A percentile compares a stretch with the other conserved stretches of the same genome.
phyloP scores from a whole-genome alignment of 2,113 vertebrate species.

The Oplegnathus fasciatus region DNA sequence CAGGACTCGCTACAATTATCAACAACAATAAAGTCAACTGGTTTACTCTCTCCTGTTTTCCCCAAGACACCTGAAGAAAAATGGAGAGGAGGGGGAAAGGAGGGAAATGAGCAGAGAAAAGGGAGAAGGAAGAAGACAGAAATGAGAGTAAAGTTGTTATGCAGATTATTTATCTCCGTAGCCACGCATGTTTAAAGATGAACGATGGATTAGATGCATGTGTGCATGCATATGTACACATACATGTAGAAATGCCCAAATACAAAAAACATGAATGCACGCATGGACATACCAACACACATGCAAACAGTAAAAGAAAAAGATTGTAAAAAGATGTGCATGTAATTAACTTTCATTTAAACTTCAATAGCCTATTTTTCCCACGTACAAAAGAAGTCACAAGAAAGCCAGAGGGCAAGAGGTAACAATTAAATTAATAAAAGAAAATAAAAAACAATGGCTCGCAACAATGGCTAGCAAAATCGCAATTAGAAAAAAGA shows the following conservation, averaged over 20 bases:
- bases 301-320: background rate
- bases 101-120: slow-evolving; percentile 1
- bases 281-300: background rate
- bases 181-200: slow-evolving; percentile 9
- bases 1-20: slow-evolving; percentile 39
- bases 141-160: background rate
- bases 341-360: background rate
- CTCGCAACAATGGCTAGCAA: background rate
- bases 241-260: background rate
- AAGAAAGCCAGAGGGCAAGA: background rate
- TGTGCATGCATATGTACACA: background rate
- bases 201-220: slow-evolving; percentile 27
- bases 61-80: slow-evolving; percentile 19
- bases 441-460: background rate
- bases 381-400: background rate
- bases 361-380: background rate
- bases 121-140: background rate
- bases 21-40: slow-evolving; percentile 48
- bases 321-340: background rate
- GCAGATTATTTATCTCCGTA: slow-evolving; percentile 23
- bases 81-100: slow-evolving; percentile 1
- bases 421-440: background rate
- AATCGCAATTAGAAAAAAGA: background rate
- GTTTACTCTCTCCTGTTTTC: slow-evolving; percentile 15
- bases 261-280: background rate